A percentile compares a stretch with the other conserved stretches of the same genome.
Conservation (phyloP, 2,113 vertebrate species). For the Hippoglossus stenolepis region DNA sequence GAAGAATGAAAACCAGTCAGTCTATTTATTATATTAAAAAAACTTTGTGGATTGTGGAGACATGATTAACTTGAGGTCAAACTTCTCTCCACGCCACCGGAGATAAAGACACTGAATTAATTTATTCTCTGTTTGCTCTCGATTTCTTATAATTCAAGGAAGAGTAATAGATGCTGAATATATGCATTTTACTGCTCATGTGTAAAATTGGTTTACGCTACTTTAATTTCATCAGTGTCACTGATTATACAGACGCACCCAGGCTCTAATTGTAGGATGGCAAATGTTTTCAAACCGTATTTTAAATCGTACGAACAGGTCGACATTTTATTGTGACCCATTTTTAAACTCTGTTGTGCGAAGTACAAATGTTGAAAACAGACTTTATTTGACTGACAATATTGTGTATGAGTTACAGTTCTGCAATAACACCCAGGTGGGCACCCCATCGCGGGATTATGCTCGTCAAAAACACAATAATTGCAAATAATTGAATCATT, state of each 20-base stretch:
- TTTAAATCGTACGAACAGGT: background rate
- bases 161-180: slow-evolving; percentile 15
- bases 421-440: background rate
- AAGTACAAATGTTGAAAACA: background rate
- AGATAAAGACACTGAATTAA: background rate
- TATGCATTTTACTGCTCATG: slow-evolving; percentile 42
- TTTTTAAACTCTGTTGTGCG: too few relatives aligned
- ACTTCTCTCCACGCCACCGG: background rate
- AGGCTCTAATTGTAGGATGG: background rate
- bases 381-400: background rate
- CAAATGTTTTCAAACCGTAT: slow-evolving; percentile 22
- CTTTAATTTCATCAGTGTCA: slow-evolving; percentile 36
- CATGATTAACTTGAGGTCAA: background rate
- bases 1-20: background rate
- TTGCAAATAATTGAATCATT: background rate
- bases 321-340: too few relatives aligned
- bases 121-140: background rate
- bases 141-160: slow-evolving; percentile 3
- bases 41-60: background rate
- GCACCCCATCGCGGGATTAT: background rate
- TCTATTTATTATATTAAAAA: background rate
- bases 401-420: too few relatives aligned
- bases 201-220: slow-evolving; percentile 46
- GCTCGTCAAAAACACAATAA: background rate
- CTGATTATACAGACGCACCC: background rate